phyloP scores from a whole-genome alignment of 1,140 invertebrate genomes.

The Microplitis mediator region DNA sequence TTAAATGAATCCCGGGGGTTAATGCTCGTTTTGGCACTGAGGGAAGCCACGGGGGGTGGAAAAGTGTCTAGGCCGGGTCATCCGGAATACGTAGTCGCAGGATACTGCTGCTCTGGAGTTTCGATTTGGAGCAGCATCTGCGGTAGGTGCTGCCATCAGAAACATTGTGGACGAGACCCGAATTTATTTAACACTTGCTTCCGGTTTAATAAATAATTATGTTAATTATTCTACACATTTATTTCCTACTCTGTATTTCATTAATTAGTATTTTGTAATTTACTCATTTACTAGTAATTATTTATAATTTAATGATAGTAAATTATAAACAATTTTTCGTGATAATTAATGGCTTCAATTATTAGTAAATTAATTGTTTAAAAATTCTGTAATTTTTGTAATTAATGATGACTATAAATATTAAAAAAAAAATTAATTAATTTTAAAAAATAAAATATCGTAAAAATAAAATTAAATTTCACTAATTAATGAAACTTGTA shows the following conservation, averaged over 20 bases:
- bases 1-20: not conserved
- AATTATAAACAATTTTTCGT: too few species aligned
- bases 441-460: too few species aligned
- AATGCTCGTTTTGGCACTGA: constrained; percentile 15
- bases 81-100: constrained; percentile 15
- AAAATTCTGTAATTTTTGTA: too few species aligned
- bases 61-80: constrained; percentile 8
- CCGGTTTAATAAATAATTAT: not conserved
- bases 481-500: too few species aligned
- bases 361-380: too few species aligned
- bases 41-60: constrained; percentile 4
- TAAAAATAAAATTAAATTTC: too few species aligned
- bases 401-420: too few species aligned
- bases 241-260: not conserved
- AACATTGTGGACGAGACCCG: constrained; percentile 37
- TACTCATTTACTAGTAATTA: not conserved
- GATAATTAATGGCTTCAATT: too few species aligned
- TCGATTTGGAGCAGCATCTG: constrained; percentile 43
- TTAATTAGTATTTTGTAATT: not conserved
- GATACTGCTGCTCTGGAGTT: constrained; percentile 33
- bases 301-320: not conserved
- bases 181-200: constrained; percentile 28
- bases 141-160: constrained; percentile 35
- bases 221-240: not conserved
- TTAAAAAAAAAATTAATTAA: too few species aligned